Percentiles rank a stretch among this genome's conserved stretches.
These are phyloP conservation scores for Labeo catla DNA, from an alignment of 2,113 vertebrate species.

Conservation along the genomic window DNA sequence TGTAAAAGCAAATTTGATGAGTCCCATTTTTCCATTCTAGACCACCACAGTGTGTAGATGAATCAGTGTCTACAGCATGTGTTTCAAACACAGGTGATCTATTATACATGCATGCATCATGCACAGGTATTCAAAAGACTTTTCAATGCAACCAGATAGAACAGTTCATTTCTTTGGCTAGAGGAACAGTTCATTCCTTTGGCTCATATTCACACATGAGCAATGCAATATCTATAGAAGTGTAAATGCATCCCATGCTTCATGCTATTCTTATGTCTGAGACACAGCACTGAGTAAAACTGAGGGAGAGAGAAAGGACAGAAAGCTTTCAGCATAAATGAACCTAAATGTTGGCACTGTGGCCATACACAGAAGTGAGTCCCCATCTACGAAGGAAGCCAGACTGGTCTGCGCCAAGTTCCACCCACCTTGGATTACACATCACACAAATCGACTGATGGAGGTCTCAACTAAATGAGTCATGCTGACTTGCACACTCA, in stretches of 20 bases:
- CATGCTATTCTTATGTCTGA: constrained; percentile 5
- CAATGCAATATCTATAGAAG: not conserved
- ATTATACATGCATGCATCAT: not conserved
- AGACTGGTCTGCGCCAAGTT: constrained; percentile 43
- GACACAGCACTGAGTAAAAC: not conserved
- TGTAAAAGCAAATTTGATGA: constrained; percentile 17
- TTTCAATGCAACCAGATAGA: not conserved
- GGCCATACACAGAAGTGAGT: constrained; percentile 39
- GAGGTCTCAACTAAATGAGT: constrained; percentile 41
- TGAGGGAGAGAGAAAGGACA: not conserved
- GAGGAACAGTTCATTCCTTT: not conserved
- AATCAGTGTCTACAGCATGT: not conserved
- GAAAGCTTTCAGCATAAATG: constrained; percentile 51
- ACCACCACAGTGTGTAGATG: not conserved
- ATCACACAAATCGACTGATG: constrained; percentile 29
- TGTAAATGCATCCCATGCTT: not conserved
- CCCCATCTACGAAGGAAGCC: constrained; percentile 48
- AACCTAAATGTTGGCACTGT: constrained; percentile 60
- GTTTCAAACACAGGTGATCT: constrained; percentile 3
- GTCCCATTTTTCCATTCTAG: not conserved
- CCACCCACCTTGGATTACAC: constrained; percentile 46
- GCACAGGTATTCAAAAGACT: not conserved
- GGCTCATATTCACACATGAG: not conserved
- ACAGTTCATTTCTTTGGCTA: not conserved
- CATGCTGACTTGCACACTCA: constrained; percentile 41